A percentile compares a stretch with the other conserved stretches of the same genome.
These are phyloP conservation scores for Tetheella fluctuosa DNA, from an alignment of 2,888 invertebrate species.

Conservation along the genomic window DNA sequence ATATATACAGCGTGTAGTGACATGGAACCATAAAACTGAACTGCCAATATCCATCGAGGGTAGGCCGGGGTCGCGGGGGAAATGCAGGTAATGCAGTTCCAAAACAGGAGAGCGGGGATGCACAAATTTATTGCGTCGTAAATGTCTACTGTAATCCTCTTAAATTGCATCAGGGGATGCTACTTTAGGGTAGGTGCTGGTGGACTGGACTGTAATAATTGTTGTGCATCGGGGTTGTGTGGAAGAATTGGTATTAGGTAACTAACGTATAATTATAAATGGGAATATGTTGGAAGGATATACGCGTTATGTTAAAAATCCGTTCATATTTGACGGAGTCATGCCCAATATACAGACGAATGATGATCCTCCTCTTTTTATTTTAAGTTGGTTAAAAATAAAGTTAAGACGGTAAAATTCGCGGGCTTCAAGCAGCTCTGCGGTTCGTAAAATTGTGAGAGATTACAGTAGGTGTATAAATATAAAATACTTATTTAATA, in stretches of 20 bases:
- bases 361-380: no score
- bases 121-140: conserved; percentile 64
- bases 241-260: neutral
- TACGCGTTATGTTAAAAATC: no score
- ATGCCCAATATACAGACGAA: no score
- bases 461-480: no score
- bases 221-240: neutral
- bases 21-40: neutral
- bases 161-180: conserved; percentile 43
- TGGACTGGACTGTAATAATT: neutral
- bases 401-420: no score
- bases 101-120: conserved; percentile 35
- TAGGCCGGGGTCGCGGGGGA: conserved; percentile 39
- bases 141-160: conserved; percentile 58
- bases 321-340: no score
- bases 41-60: conserved; percentile 5
- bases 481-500: no score
- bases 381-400: no score
- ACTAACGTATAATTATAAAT: no score
- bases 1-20: neutral
- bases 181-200: neutral
- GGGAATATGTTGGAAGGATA: no score
- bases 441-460: no score
- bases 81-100: conserved; percentile 56
- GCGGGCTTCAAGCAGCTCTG: no score